Evolutionary conservation across 1,140 invertebrate genomes (phyloP).

Genomic region (Tigriopus japonicus): DNA sequence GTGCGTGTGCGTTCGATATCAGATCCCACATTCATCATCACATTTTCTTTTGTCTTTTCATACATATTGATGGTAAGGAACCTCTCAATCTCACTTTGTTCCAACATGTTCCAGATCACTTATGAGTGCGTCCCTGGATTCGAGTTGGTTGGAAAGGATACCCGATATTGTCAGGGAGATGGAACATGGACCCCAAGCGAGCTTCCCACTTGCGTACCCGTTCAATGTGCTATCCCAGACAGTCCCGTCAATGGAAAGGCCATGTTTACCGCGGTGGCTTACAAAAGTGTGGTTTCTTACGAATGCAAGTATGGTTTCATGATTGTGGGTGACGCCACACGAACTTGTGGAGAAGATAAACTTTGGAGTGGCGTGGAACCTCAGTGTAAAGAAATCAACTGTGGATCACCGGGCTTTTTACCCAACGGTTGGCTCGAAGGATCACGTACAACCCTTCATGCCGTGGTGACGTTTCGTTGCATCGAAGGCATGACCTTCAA

Average conservation of each 20-base stretch:
- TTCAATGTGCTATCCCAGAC: slow-evolving; percentile 67
- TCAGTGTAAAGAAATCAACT: slow-evolving; percentile 32
- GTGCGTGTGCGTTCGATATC: too few relatives aligned
- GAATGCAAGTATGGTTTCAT: slow-evolving; percentile 80
- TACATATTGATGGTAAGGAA: too few relatives aligned
- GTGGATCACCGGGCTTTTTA: slow-evolving; percentile 28
- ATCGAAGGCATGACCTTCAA: slow-evolving; percentile 20
- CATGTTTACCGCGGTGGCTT: slow-evolving; percentile 70
- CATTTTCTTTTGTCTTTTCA: too few relatives aligned
- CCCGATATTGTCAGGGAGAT: slow-evolving; percentile 35
- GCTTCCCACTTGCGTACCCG: slow-evolving; percentile 64
- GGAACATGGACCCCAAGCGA: slow-evolving; percentile 52
- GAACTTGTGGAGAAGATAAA: slow-evolving; percentile 56
- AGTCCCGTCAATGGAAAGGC: slow-evolving; percentile 72
- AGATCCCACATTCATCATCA: too few relatives aligned
- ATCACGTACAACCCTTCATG: slow-evolving; percentile 30
- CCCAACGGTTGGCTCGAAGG: slow-evolving; percentile 39
- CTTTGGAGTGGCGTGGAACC: slow-evolving; percentile 50
- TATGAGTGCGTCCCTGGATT: slow-evolving; percentile 84
- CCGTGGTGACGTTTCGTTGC: slow-evolving; percentile 23
- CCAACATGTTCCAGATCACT: slow-evolving; percentile 37
- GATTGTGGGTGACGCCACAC: slow-evolving; percentile 34
- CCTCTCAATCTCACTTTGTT: too few relatives aligned
- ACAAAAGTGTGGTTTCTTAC: slow-evolving; percentile 79
- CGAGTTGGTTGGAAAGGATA: slow-evolving; percentile 62